Base-by-base conservation (phyloP, 2,113 vertebrate genomes). In the Cathartes aura region DNA sequence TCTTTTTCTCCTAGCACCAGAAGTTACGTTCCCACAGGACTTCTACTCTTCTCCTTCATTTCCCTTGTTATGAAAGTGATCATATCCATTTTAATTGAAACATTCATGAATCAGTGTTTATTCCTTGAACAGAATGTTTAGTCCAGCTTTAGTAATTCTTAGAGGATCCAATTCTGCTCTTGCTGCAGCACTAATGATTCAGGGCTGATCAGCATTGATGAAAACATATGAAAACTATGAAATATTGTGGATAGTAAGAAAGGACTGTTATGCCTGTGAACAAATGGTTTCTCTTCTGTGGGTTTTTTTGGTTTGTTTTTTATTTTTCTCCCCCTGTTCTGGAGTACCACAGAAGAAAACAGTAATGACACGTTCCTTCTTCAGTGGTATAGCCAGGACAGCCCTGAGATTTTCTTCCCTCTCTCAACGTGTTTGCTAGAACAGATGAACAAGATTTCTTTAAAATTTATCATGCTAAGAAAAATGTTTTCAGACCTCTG, bases 1-100 rank as follows among this genome's bases (percentile, higher is more conserved):
- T 48, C 71, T 82, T 71, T 87, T 85, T 40, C 78, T 89, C 30
- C 43, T 29, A 63, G 83, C 64, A 71, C 52, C 23, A 74, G 27
- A 45, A 67, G 56, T 86, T 84, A 11, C 2, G 1, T 63, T 93
- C 86, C 56, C 75, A 63, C 29, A 47, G 59, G 68, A 43, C 14
- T 84, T 81, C 18, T 86, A 67, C 76, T 92, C 67, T 76, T 82
- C 20, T 68, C 34, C 45, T 93, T 81, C 1, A 3, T 83, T 82
- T 92, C 52, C 4, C 1, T 89, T 74, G 42, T 84, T 94, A 71
- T 55, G 47, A 91, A 92, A 94, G 80, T 58, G 84, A 87, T 91
- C 30, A 6, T 76, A 86, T 27, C 53, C 78, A 38, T 95, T 94
- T 93, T 94, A 95, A 90, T 90, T 89, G 64, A 89, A 93, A 80